phyloP scores from a whole-genome alignment of 1,140 invertebrate species.

The Lycorma delicatula region DNA sequence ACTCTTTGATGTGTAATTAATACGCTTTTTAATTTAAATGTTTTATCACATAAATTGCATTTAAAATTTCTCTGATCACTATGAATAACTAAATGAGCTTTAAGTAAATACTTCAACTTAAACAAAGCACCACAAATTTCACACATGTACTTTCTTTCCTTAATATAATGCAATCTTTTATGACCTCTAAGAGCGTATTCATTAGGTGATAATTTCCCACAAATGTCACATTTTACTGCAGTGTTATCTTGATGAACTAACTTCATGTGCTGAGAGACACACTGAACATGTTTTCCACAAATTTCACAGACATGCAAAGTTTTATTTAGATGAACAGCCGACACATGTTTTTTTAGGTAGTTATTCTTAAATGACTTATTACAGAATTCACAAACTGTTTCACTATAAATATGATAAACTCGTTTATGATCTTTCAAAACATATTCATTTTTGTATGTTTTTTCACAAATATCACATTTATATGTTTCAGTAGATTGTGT shows the following conservation, averaged over 20 bases:
- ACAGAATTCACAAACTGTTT: too few relatives aligned
- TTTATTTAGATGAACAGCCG: too few relatives aligned
- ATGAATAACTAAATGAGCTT: slow-evolving; percentile 34
- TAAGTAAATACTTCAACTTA: slow-evolving; percentile 18
- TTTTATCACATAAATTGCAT: slow-evolving; percentile 39
- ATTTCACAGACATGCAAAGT: too few relatives aligned
- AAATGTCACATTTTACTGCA: slow-evolving; percentile 19
- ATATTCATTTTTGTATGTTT: slow-evolving; percentile 36
- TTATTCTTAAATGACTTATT: too few relatives aligned
- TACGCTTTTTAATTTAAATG: slow-evolving; percentile 40
- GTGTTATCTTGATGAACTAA: too few relatives aligned
- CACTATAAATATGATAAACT: slow-evolving; percentile 28
- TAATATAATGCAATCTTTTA: slow-evolving; percentile 2
- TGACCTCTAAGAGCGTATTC: slow-evolving; percentile 1
- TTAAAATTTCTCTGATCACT: slow-evolving; percentile 34
- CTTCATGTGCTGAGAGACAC: too few relatives aligned
- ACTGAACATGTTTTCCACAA: too few relatives aligned
- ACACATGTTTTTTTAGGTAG: too few relatives aligned
- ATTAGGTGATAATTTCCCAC: slow-evolving; percentile 15
- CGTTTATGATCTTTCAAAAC: slow-evolving; percentile 42
- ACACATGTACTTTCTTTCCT: slow-evolving; percentile 9
- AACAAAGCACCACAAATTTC: slow-evolving; percentile 17
- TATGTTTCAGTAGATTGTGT: neutral
- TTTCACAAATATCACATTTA: slow-evolving; percentile 21
- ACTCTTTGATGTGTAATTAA: slow-evolving; percentile 36